phyloP scores from a whole-genome alignment of 2,797 vertebrate species.

The Tragelaphus eurycerus region DNA sequence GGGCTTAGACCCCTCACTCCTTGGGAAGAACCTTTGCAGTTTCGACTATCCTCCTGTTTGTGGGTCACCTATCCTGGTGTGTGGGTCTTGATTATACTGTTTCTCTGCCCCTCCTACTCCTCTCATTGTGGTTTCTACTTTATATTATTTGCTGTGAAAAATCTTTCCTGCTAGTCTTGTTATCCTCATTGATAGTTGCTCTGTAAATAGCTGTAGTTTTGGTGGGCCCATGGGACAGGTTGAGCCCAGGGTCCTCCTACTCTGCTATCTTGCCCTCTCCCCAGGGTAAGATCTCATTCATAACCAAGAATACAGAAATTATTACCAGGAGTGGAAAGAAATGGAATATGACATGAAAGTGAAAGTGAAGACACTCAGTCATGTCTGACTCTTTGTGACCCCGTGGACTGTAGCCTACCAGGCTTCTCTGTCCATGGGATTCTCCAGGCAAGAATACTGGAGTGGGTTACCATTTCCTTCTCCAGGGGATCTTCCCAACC shows the following conservation, averaged over 20 bases:
- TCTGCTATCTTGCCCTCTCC: neutral
- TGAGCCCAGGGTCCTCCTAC: neutral
- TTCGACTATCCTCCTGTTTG: neutral
- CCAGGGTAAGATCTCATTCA: neutral
- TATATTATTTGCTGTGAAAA: neutral
- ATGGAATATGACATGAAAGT: neutral
- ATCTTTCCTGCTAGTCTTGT: neutral
- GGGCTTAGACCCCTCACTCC: neutral
- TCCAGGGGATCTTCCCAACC: too few species aligned
- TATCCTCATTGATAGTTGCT: neutral
- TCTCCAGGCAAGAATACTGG: too few species aligned
- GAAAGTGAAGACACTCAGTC: too few species aligned
- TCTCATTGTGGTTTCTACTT: neutral
- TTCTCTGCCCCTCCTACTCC: neutral
- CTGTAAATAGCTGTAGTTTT: neutral
- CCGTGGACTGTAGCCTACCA: too few species aligned
- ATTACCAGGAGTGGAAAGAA: neutral
- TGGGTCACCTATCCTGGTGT: neutral
- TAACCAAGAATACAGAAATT: neutral
- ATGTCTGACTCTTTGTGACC: rapidly evolving
- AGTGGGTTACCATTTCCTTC: too few species aligned
- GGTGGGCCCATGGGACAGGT: neutral
- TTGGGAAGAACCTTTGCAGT: neutral
- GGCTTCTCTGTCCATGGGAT: too few species aligned
- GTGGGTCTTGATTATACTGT: neutral